Percentiles rank a stretch among this genome's conserved stretches.
phyloP scores from a whole-genome alignment of 1,140 invertebrate species.

The Pseudomyrmex dendroicus region DNA sequence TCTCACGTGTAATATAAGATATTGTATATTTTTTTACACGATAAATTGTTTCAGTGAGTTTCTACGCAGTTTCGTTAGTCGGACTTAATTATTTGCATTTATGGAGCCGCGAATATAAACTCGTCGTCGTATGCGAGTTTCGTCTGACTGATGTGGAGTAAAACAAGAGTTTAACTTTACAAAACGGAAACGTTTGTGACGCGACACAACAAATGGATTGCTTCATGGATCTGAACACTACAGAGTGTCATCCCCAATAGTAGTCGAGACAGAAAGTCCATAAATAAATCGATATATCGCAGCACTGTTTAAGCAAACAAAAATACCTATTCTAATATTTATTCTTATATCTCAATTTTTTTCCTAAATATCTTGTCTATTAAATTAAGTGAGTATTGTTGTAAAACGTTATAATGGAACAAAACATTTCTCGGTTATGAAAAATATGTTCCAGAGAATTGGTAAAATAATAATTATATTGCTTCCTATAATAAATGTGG shows the following conservation, averaged over 20 bases:
- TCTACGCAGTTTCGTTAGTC: neutral
- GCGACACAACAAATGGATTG: conserved; percentile 7
- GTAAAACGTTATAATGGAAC: no score
- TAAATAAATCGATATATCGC: conserved; percentile 25
- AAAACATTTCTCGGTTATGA: no score
- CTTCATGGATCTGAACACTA: neutral
- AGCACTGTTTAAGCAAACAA: neutral
- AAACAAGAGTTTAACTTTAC: conserved; percentile 7
- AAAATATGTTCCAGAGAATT: no score
- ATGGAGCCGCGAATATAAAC: neutral
- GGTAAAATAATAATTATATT: no score
- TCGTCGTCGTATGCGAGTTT: neutral
- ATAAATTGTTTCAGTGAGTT: no score
- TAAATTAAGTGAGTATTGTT: no score
- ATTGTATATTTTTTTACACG: no score
- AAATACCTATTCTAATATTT: neutral
- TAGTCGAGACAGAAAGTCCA: neutral
- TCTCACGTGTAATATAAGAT: no score
- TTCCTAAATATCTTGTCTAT: neutral
- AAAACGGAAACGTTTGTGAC: neutral
- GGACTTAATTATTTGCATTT: neutral
- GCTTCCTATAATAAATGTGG: no score
- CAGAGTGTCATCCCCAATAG: neutral
- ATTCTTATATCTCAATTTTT: neutral
- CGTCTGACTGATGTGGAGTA: neutral